Evolutionary conservation across 2,888 invertebrate genomes (phyloP).

Genomic region (Gymnosoma rotundatum): DNA sequence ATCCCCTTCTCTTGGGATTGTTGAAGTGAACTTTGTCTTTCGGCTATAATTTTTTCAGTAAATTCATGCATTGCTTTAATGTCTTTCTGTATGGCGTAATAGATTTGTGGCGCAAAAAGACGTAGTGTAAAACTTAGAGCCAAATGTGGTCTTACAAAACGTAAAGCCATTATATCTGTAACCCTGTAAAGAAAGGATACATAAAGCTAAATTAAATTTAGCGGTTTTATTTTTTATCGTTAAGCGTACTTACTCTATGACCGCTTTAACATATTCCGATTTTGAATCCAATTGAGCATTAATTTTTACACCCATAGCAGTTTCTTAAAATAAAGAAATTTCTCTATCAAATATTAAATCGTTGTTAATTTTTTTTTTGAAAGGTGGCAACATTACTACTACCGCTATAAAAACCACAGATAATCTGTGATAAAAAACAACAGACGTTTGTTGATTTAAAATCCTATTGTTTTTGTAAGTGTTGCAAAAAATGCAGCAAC

Average conservation of each 20-base stretch:
- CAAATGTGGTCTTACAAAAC: slow-evolving; percentile 65
- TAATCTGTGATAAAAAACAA: too few species aligned
- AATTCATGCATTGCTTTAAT: slow-evolving; percentile 69
- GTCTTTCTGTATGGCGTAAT: slow-evolving; percentile 40
- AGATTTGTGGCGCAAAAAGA: slow-evolving; percentile 45
- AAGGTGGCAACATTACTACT: too few species aligned
- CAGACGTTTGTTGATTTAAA: too few species aligned
- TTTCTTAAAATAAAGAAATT: slow-evolving; percentile 63
- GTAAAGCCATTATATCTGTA: slow-evolving; percentile 65
- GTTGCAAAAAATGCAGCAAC: too few species aligned
- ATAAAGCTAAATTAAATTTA: background rate
- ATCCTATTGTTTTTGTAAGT: too few species aligned
- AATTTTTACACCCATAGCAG: slow-evolving; percentile 74
- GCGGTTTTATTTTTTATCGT: background rate
- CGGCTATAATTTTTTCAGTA: slow-evolving; percentile 67
- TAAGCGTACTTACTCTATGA: slow-evolving; percentile 84
- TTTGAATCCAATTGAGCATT: slow-evolving; percentile 83
- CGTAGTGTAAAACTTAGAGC: slow-evolving; percentile 24
- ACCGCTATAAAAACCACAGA: too few species aligned
- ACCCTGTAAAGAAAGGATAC: slow-evolving; percentile 44
- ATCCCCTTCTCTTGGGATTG: background rate
- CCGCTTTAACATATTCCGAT: slow-evolving; percentile 87
- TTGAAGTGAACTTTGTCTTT: slow-evolving; percentile 57
- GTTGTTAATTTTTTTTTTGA: too few species aligned
- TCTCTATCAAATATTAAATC: too few species aligned